A percentile compares a stretch with the other conserved stretches of the same genome.
Evolutionary conservation across 2,113 vertebrate species (phyloP).

Genomic region (Dascyllus trimaculatus): DNA sequence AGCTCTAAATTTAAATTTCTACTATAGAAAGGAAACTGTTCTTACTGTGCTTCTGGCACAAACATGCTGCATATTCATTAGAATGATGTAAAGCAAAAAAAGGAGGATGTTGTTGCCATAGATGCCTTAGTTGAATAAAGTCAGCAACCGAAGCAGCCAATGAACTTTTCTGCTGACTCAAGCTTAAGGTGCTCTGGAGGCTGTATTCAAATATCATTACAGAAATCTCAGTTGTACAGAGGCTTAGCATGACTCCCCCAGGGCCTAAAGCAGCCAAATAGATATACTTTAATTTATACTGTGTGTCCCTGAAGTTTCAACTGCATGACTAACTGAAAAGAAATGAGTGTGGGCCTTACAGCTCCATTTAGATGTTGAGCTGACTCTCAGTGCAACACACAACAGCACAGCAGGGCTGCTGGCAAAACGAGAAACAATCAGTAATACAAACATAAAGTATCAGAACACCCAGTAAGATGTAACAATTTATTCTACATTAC

Average conservation of each 20-base stretch:
- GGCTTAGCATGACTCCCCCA: constrained; percentile 27
- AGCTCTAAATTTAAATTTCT: neutral
- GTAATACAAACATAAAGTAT: too few species aligned
- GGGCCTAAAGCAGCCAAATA: constrained; percentile 28
- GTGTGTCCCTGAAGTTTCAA: constrained; percentile 32
- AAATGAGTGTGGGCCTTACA: neutral
- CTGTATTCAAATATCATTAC: constrained; percentile 43
- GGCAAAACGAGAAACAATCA: too few species aligned
- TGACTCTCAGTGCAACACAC: neutral
- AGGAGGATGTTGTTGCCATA: constrained; percentile 11
- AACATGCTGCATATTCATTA: constrained; percentile 48
- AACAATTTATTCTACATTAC: too few species aligned
- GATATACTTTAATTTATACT: constrained; percentile 39
- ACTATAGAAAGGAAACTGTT: neutral
- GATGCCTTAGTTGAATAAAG: constrained; percentile 26
- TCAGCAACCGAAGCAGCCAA: constrained; percentile 31
- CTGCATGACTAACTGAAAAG: neutral
- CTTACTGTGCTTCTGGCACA: constrained; percentile 39
- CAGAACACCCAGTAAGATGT: too few species aligned
- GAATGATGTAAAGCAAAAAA: constrained; percentile 13
- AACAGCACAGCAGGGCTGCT: too few species aligned
- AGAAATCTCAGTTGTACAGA: constrained; percentile 36
- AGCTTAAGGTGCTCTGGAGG: constrained; percentile 33
- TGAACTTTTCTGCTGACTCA: constrained; percentile 56
- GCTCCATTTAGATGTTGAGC: neutral